Conservation (phyloP, 1,140 invertebrate species). For the Atopsyche davidsoni region DNA sequence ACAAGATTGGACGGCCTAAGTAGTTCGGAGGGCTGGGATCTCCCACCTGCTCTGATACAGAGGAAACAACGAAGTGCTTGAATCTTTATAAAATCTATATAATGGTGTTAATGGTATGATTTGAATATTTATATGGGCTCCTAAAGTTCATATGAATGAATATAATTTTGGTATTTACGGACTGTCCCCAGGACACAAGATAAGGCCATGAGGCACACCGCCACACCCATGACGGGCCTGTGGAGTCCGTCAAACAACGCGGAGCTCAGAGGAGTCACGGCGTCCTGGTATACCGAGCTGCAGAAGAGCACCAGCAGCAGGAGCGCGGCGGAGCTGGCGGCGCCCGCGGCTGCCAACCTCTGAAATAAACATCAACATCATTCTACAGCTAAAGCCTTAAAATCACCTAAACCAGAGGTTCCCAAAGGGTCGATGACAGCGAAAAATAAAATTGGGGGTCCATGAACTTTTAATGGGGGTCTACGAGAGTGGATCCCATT, state of each 20-base stretch:
- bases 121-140: too few relatives aligned
- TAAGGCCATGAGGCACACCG: conserved; percentile 48
- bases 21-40: too few relatives aligned
- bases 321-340: not conserved
- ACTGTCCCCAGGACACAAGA: conserved; percentile 48
- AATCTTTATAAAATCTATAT: too few relatives aligned
- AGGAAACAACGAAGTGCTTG: too few relatives aligned
- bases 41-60: too few relatives aligned
- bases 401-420: conserved; percentile 34
- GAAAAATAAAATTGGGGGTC: too few relatives aligned
- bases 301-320: not conserved
- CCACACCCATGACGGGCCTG: conserved; percentile 49
- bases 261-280: conserved; percentile 43
- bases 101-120: too few relatives aligned
- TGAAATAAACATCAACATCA: conserved; percentile 2
- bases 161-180: conserved; percentile 38
- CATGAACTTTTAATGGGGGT: too few relatives aligned
- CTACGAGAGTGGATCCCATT: too few relatives aligned
- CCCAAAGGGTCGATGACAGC: too few relatives aligned
- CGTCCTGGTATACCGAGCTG: conserved; percentile 4
- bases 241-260: conserved; percentile 53
- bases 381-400: not conserved
- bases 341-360: conserved; percentile 1
- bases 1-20: too few relatives aligned
- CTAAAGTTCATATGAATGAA: too few relatives aligned